phyloP scores from a whole-genome alignment of 2,888 invertebrate genomes.

The Mimachlamys varia region DNA sequence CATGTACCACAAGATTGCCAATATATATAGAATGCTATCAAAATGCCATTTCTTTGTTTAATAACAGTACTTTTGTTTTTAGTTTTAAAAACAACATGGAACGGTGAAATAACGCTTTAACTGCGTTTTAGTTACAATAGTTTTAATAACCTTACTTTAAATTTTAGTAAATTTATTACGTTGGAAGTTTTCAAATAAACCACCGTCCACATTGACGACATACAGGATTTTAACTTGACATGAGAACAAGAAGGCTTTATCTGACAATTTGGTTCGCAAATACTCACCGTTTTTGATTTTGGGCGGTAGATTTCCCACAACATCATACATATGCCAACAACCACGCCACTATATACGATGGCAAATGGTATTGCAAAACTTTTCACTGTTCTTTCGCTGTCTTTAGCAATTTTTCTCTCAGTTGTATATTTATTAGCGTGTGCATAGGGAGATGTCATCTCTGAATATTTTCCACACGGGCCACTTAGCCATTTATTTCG shows the following conservation, averaged over 20 bases:
- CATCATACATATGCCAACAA: not conserved
- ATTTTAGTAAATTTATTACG: too few species aligned
- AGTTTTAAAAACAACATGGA: too few species aligned
- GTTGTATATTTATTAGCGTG: not conserved
- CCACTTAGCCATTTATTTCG: slow-evolving; percentile 24
- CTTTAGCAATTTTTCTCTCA: not conserved
- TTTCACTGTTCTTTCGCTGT: not conserved
- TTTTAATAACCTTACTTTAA: too few species aligned
- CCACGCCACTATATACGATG: not conserved
- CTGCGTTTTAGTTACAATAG: too few species aligned
- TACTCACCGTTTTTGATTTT: not conserved
- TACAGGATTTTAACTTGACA: not conserved
- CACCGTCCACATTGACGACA: too few species aligned
- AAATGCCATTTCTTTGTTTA: too few species aligned
- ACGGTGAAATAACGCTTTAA: too few species aligned
- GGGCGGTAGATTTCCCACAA: not conserved
- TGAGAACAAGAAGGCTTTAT: not conserved
- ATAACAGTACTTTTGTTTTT: too few species aligned
- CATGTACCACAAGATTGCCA: too few species aligned
- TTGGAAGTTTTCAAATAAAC: too few species aligned
- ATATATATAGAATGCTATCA: too few species aligned
- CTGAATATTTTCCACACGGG: slow-evolving; percentile 13
- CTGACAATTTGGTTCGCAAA: not conserved
- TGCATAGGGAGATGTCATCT: not conserved
- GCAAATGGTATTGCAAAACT: not conserved